A percentile compares a stretch with the other conserved stretches of the same genome.
Evolutionary conservation across 2,113 vertebrate genomes (phyloP).

Genomic region (Ceyx cyanopectus): DNA sequence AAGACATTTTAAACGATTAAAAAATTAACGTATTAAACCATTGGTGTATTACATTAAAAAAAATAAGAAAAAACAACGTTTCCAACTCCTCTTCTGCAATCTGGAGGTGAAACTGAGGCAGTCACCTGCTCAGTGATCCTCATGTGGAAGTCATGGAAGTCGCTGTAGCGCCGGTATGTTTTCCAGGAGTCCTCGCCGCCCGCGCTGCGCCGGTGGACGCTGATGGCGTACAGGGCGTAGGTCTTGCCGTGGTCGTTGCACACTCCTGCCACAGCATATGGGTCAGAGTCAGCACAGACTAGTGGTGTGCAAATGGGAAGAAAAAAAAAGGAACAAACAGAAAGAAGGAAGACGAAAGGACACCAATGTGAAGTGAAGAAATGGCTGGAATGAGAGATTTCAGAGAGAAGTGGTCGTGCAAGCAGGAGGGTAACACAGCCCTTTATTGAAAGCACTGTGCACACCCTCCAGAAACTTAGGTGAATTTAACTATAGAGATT

Average conservation of each 20-base stretch:
- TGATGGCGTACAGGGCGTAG: slow-evolving; percentile 95
- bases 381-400: slow-evolving; percentile 73
- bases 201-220: slow-evolving; percentile 85
- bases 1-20: too few species aligned
- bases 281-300: slow-evolving; percentile 92
- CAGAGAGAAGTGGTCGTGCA: slow-evolving; percentile 64
- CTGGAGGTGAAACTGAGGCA: too few species aligned
- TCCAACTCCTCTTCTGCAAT: too few species aligned
- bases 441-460: not conserved
- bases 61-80: too few species aligned
- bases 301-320: slow-evolving; percentile 70
- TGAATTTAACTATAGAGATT: not conserved
- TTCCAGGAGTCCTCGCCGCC: slow-evolving; percentile 94
- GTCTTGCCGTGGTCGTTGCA: slow-evolving; percentile 99
- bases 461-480: not conserved
- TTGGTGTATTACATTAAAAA: too few species aligned
- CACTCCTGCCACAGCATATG: slow-evolving; percentile 95
- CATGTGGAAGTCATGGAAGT: slow-evolving; percentile 99
- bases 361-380: slow-evolving; percentile 76
- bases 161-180: slow-evolving; percentile 96
- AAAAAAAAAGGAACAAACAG: slow-evolving; percentile 71
- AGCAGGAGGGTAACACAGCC: slow-evolving; percentile 41
- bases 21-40: too few species aligned
- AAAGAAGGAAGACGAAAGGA: slow-evolving; percentile 79
- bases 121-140: slow-evolving; percentile 91